A percentile compares a stretch with the other conserved stretches of the same genome.
Conservation (phyloP, 1,140 invertebrate species). For the Drosophila willistoni region DNA sequence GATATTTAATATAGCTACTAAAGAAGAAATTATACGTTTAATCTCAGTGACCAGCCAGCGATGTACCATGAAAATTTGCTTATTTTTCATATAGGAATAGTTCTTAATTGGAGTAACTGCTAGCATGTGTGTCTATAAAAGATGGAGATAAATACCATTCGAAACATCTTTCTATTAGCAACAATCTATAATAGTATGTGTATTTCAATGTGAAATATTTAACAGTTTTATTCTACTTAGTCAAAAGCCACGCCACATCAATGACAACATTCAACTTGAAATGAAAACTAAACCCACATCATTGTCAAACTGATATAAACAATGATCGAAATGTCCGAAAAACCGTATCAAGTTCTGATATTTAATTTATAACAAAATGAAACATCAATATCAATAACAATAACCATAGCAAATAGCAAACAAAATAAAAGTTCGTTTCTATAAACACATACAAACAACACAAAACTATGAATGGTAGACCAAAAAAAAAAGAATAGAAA, state of each 20-base stretch:
- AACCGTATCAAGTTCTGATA: constrained; percentile 34
- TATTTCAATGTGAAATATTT: no score
- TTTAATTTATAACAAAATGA: constrained; percentile 29
- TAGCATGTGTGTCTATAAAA: no score
- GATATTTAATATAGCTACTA: not conserved
- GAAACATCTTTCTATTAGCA: no score
- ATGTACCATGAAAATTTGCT: no score
- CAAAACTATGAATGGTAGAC: constrained; percentile 2
- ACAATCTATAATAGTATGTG: not conserved
- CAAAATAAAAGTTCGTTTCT: constrained; percentile 4
- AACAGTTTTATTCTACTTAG: no score
- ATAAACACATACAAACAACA: constrained; percentile 21
- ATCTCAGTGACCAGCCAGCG: not conserved
- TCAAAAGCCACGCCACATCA: not conserved
- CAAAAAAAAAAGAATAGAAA: not conserved
- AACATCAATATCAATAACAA: constrained; percentile 25
- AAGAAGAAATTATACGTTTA: not conserved
- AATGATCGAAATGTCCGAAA: constrained; percentile 11
- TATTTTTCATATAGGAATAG: no score
- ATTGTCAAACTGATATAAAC: constrained; percentile 33
- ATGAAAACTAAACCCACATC: not conserved
- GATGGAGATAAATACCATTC: no score
- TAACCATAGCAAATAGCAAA: constrained; percentile 35
- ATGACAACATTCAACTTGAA: not conserved
- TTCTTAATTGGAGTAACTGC: no score